Base-by-base conservation (phyloP, 2,888 invertebrate species). In the Pelosia muscerda region DNA sequence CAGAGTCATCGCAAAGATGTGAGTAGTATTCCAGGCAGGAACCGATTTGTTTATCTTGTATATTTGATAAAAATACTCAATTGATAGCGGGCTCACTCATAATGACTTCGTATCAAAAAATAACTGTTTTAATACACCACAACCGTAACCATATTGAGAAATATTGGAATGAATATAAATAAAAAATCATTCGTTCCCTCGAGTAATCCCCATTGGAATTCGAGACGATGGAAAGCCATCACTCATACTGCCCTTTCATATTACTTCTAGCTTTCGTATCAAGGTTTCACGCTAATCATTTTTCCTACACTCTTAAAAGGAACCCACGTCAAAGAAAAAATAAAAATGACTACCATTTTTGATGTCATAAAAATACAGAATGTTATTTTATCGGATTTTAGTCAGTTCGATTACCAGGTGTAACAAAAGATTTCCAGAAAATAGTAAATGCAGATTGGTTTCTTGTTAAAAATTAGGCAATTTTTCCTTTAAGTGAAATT, bases 171-270 rank as follows among this genome's bases (percentile, higher is more conserved):
- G n/a, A 49, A 49, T 42, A 42, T 42, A 42, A 19, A 42, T 19
- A 19, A 19, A 42, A 42, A 49, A 49, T 49, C 49, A 49, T 49
- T 25, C 13, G 0, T 25, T 25, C 25, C 26, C 6, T 25, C 13
- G 4, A 15, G 42, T 54, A n/a, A 68, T 63, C n/a, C 11, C 59
- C 59, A 77, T 76, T 77, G 77, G 69, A 71, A 76, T 76, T 77
- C 77, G 77, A 68, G 71, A 62, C 65, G 67, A 9, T 49, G 53
- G 67, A 64, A 38, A 65, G 64, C 71, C 65, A 77, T 74, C 69
- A 69, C 67, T 76, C 76, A 74, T 68, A 38, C 62, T 71, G 67
- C 26, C 31, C 67, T 31, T 25, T 63, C 63, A 28, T 23, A 56
- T 62, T 67, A 62, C 62, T 13, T 8, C 31, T 53, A 25, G 19